Conservation (phyloP, 2,888 invertebrate genomes). For the Chymomyza caudatula region DNA sequence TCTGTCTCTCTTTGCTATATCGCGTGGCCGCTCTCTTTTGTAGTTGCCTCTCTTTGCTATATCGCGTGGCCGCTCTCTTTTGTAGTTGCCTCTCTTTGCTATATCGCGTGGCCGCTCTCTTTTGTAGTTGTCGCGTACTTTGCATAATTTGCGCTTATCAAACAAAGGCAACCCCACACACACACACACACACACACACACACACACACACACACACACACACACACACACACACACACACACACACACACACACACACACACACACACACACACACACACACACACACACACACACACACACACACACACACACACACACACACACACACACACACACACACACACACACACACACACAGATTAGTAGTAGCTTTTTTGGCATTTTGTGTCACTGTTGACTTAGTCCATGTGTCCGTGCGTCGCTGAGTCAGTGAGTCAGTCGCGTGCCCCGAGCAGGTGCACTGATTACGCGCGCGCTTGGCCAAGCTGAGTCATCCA, state of each 20-base stretch:
- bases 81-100: neutral
- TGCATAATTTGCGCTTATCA: slow-evolving; percentile 46
- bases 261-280: no score
- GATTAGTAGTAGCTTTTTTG: neutral
- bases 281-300: no score
- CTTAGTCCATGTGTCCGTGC: slow-evolving; percentile 1
- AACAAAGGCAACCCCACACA: no score
- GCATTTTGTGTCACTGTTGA: neutral
- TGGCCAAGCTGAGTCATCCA: slow-evolving; percentile 38
- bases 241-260: no score
- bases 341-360: no score
- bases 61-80: neutral
- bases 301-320: no score
- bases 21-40: neutral
- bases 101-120: neutral
- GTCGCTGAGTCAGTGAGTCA: slow-evolving; percentile 42
- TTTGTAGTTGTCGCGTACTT: slow-evolving; percentile 25
- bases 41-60: neutral
- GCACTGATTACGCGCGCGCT: slow-evolving; percentile 49
- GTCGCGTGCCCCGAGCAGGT: slow-evolving; percentile 57
- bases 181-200: no score
- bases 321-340: no score
- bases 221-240: no score
- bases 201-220: no score
- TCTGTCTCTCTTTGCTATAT: no score